Base-by-base conservation (phyloP, 2,888 invertebrate species). In the Hypena proboscidalis region DNA sequence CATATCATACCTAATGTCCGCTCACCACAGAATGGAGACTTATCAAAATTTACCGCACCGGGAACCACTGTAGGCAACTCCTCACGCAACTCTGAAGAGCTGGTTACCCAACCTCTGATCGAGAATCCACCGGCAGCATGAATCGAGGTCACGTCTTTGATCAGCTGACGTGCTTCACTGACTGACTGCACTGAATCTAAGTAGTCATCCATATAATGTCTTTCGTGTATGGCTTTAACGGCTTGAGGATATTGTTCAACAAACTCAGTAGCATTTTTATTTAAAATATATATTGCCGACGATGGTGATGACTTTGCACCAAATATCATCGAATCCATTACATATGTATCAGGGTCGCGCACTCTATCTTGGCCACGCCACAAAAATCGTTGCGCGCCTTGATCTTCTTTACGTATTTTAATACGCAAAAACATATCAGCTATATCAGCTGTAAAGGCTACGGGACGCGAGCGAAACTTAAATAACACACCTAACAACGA, bases 401-500 rank as follows among this genome's bases (percentile, higher is more conserved):
- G 58, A 40, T 74, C 70, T 11, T 57, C 49, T 3, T 46, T 19
- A 2, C 58, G 58, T 5, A 74, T 66, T 8, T 52, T 38, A 1
- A 69, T 40, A 13, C 67, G 57, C 14, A 67, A 53, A 23, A 71
- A 70, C 64, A 71, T 70, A 2, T 48, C 55, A 2, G 19, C 19
- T 2, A 55, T 50, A 9, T 50, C 55, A 1, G 37, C 50, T 1
- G 37, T 36, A 1, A 33, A 21, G 0, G 72, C 80, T 2, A 77
- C 45, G 17, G 49, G 48, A 1, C 58, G 47, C 33, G 67, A 58
- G 30, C 77, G 41, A 30, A 81, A 82, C 3, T 67, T 64, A 40
- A 74, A 59, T 6, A 82, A 13, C 0, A 78, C 63, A 1, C 71
- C 69, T 1, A 62, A 22, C 30, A 82, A 41, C 4, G 72, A 59